Conservation (phyloP, 2,797 vertebrate genomes). For the Dallia pectoralis region DNA sequence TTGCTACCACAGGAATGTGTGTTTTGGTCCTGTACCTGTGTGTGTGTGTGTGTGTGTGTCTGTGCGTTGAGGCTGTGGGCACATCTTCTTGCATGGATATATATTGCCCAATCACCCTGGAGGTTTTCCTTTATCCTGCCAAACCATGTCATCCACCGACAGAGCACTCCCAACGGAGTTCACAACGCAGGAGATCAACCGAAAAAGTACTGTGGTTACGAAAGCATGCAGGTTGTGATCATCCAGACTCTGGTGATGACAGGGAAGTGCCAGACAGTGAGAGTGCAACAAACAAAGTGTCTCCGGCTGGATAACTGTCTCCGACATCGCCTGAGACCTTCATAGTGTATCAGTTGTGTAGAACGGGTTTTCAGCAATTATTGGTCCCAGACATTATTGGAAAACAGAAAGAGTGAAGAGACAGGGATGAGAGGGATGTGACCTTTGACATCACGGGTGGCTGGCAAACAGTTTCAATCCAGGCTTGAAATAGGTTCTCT, state of each 20-base stretch:
- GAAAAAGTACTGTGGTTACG: constrained; percentile 65
- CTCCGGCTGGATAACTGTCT: background rate
- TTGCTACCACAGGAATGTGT: constrained; percentile 85
- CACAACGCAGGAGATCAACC: constrained; percentile 46
- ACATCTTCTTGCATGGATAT: constrained; percentile 64
- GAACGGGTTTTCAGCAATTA: constrained; percentile 16
- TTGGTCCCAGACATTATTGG: constrained; percentile 18
- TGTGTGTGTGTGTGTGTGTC: constrained; percentile 59
- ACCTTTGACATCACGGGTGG: constrained; percentile 48
- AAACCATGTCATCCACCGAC: constrained; percentile 26
- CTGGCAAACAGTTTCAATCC: constrained; percentile 50
- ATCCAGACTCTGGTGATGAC: constrained; percentile 50
- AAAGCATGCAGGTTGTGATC: constrained; percentile 46
- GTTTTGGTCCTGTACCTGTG: constrained; percentile 73
- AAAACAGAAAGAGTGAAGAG: constrained; percentile 2
- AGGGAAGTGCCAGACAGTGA: constrained; percentile 55
- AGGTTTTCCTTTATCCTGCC: constrained; percentile 49
- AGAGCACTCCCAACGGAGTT: constrained; percentile 32
- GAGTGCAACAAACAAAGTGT: constrained; percentile 43
- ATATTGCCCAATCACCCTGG: constrained; percentile 51
- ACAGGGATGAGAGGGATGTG: constrained; percentile 24
- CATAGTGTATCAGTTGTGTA: background rate
- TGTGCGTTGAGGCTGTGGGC: constrained; percentile 17
- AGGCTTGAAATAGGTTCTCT: constrained; percentile 52
- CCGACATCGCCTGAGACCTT: constrained; percentile 4